These are phyloP conservation scores for Entomobrya multifasciata DNA, from an alignment of 2,888 invertebrate species.

Conservation along the genomic window DNA sequence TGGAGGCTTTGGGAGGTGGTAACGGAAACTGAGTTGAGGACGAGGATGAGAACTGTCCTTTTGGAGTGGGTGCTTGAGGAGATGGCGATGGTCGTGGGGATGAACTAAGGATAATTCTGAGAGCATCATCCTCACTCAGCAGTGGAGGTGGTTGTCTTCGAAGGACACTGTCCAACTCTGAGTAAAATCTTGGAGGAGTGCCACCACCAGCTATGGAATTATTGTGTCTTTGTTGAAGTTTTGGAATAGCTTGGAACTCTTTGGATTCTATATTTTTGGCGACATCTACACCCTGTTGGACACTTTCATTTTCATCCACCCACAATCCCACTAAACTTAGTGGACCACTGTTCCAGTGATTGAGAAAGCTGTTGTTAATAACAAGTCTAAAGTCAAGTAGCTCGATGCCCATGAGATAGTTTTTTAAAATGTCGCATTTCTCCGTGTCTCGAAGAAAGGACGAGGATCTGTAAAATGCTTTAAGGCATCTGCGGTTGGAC, in stretches of 20 bases:
- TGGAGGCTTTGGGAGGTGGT: no score
- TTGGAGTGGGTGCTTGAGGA: constrained; percentile 9
- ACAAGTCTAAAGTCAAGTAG: constrained; percentile 86
- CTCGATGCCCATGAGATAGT: constrained; percentile 89
- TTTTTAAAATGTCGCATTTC: constrained; percentile 89
- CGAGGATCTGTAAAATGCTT: constrained; percentile 90
- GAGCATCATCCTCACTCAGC: constrained; percentile 87
- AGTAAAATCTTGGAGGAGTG: constrained; percentile 55
- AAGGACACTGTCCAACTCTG: constrained; percentile 50
- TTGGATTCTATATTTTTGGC: constrained; percentile 85
- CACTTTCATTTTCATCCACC: constrained; percentile 87
- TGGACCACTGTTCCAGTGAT: constrained; percentile 93
- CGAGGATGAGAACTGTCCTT: background rate
- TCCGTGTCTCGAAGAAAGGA: constrained; percentile 93
- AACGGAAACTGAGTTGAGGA: no score
- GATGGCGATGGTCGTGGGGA: constrained; percentile 20
- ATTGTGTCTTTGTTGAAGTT: constrained; percentile 61
- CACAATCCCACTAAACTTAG: constrained; percentile 92
- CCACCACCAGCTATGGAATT: constrained; percentile 26
- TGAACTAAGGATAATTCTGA: constrained; percentile 85
- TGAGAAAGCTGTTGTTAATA: constrained; percentile 92
- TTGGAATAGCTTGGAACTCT: constrained; percentile 78
- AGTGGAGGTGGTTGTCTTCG: constrained; percentile 67
- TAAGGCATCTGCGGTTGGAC: constrained; percentile 84
- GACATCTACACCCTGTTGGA: constrained; percentile 86